A percentile compares a stretch with the other conserved stretches of the same genome.
phyloP scores from a whole-genome alignment of 2,797 vertebrate species.

The Novumbra hubbsi region DNA sequence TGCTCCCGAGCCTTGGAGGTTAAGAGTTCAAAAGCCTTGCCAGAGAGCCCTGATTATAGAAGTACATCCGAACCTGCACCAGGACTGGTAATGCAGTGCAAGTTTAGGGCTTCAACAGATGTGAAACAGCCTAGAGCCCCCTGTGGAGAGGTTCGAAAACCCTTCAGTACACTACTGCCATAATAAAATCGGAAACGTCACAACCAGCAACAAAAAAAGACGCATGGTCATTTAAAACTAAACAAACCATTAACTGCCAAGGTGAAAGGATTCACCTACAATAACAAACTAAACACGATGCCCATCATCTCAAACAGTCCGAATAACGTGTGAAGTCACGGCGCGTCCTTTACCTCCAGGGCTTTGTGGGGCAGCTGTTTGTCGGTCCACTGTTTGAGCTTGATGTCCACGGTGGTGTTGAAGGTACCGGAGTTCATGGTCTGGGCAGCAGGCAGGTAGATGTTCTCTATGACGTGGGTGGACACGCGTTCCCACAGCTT shows the following conservation, averaged over 20 bases:
- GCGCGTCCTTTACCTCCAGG: conserved; percentile 81
- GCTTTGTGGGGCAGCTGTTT: conserved; percentile 98
- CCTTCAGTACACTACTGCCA: not conserved
- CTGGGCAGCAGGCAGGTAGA: conserved; percentile 97
- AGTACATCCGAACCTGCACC: too few species aligned
- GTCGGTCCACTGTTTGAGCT: conserved; percentile 98
- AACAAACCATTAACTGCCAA: not conserved
- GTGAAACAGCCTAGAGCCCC: too few species aligned
- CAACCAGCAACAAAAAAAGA: too few species aligned
- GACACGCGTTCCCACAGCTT: conserved; percentile 97
- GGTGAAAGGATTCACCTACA: not conserved
- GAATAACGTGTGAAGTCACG: not conserved
- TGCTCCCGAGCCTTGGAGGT: too few species aligned
- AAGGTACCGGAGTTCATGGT: conserved; percentile 95
- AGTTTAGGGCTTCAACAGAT: too few species aligned
- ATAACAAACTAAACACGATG: not conserved
- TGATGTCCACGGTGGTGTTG: conserved; percentile 98
- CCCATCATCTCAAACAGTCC: not conserved
- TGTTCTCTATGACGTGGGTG: conserved; percentile 98
- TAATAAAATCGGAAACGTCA: too few species aligned
- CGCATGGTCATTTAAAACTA: not conserved
- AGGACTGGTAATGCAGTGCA: too few species aligned
- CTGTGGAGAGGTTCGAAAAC: too few species aligned
- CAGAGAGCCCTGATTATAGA: too few species aligned
- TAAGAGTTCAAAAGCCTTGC: too few species aligned